phyloP scores from a whole-genome alignment of 1,140 invertebrate genomes.

The Bombus sylvicola region DNA sequence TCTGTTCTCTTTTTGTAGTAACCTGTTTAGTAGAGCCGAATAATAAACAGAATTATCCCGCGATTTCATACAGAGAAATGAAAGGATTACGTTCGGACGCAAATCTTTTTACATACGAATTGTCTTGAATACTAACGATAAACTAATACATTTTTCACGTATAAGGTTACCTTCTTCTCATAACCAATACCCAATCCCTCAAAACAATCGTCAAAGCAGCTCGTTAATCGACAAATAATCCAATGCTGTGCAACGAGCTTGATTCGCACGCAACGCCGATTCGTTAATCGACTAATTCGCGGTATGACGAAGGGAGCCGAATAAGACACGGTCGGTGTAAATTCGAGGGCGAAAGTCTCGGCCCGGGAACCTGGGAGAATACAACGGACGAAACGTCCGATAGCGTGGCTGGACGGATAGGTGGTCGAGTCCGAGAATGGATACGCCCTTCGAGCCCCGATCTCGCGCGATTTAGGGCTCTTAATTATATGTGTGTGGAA shows the following conservation, averaged over 20 bases:
- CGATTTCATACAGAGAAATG: neutral
- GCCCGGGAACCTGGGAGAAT: neutral
- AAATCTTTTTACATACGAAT: too few relatives aligned
- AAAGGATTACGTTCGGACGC: too few relatives aligned
- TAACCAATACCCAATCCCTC: too few relatives aligned
- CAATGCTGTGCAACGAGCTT: slow-evolving; percentile 20
- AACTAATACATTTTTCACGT: neutral
- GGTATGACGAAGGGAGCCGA: neutral
- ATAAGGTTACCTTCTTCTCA: too few relatives aligned
- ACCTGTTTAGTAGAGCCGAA: neutral
- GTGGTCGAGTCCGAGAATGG: slow-evolving; percentile 56
- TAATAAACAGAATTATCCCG: neutral
- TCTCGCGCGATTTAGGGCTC: slow-evolving; percentile 78
- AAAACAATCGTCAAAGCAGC: neutral
- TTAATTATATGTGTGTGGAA: slow-evolving; percentile 77
- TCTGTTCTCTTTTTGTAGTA: neutral
- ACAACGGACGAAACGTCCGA: slow-evolving; percentile 56
- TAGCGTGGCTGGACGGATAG: slow-evolving; percentile 68
- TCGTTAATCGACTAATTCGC: slow-evolving; percentile 31
- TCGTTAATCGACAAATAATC: neutral
- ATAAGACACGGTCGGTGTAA: slow-evolving; percentile 46
- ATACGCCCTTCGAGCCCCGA: slow-evolving; percentile 74
- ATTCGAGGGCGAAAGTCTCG: slow-evolving; percentile 50
- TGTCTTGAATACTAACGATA: neutral
- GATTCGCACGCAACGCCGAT: slow-evolving; percentile 6